These are phyloP conservation scores for Campoplex capitator DNA, from an alignment of 2,888 invertebrate species.

Conservation along the genomic window DNA sequence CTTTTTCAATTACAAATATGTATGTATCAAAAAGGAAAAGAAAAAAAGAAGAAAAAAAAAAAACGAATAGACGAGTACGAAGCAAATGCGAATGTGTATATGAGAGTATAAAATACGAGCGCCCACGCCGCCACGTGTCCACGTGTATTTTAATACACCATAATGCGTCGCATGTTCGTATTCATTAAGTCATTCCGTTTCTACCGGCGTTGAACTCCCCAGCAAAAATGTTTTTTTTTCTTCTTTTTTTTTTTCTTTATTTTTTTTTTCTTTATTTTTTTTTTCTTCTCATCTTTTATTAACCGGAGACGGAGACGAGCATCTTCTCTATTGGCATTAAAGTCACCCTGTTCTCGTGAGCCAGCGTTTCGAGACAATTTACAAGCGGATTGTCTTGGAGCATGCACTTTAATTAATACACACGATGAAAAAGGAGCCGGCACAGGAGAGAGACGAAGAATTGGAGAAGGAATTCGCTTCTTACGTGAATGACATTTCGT, in stretches of 20 bases:
- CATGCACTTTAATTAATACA: slow-evolving; percentile 67
- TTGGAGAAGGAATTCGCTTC: slow-evolving; percentile 24
- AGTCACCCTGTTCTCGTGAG: slow-evolving; percentile 56
- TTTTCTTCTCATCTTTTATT: not conserved
- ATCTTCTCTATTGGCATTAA: slow-evolving; percentile 60
- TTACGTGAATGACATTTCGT: not conserved
- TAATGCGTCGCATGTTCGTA: slow-evolving; percentile 83
- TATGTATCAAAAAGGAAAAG: not conserved
- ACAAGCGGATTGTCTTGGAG: slow-evolving; percentile 45
- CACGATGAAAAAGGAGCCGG: not conserved
- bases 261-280: not conserved
- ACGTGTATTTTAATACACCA: slow-evolving; percentile 77
- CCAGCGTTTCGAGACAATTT: slow-evolving; percentile 43
- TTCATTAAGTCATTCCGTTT: slow-evolving; percentile 82
- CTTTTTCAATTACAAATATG: not conserved
- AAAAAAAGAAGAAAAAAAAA: no score
- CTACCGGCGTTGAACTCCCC: slow-evolving; percentile 55
- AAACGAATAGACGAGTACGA: not conserved
- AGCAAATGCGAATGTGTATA: not conserved
- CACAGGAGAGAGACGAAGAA: not conserved
- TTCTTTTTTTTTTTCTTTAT: no score
- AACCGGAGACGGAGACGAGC: slow-evolving; percentile 21
- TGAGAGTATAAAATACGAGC: slow-evolving; percentile 10
- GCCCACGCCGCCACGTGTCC: slow-evolving; percentile 60
- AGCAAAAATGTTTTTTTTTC: slow-evolving; percentile 7